Evolutionary conservation across 2,113 vertebrate genomes (phyloP).

Genomic region (Brachionichthys hirsutus): DNA sequence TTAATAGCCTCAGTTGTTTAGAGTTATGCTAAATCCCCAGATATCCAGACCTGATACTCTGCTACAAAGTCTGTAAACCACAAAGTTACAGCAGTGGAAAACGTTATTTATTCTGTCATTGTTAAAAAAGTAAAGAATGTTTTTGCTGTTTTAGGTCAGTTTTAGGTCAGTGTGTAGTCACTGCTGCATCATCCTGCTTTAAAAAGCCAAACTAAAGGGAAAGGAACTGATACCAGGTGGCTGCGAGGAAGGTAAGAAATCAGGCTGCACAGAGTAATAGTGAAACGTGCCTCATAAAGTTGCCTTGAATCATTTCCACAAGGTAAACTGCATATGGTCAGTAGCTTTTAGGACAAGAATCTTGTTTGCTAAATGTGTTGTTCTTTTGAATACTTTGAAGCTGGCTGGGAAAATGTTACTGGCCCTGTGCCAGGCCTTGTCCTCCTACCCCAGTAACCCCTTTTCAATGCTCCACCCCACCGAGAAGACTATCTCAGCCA

Average conservation of each 20-base stretch:
- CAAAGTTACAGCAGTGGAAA: not conserved
- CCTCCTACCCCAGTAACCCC: not conserved
- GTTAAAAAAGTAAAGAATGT: too few species aligned
- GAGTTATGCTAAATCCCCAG: not conserved
- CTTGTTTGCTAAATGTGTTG: not conserved
- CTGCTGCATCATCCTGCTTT: too few species aligned
- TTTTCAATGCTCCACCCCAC: too few species aligned
- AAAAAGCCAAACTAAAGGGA: too few species aligned
- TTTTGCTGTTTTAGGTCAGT: too few species aligned
- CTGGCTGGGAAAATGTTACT: constrained; percentile 3
- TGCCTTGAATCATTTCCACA: not conserved
- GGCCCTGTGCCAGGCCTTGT: not conserved
- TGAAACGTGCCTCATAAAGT: not conserved
- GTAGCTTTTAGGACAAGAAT: not conserved
- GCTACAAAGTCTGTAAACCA: not conserved
- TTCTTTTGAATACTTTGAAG: not conserved
- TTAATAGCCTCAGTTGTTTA: constrained; percentile 19
- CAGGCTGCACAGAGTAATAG: too few species aligned
- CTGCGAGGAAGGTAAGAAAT: too few species aligned
- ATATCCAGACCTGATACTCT: not conserved
- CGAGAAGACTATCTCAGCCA: too few species aligned
- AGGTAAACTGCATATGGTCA: not conserved
- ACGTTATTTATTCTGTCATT: too few species aligned
- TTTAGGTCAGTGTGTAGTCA: too few species aligned
- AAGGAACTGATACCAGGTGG: too few species aligned